These are phyloP conservation scores for Pseudopipra pipra DNA, from an alignment of 2,113 vertebrate species.

Conservation along the genomic window DNA sequence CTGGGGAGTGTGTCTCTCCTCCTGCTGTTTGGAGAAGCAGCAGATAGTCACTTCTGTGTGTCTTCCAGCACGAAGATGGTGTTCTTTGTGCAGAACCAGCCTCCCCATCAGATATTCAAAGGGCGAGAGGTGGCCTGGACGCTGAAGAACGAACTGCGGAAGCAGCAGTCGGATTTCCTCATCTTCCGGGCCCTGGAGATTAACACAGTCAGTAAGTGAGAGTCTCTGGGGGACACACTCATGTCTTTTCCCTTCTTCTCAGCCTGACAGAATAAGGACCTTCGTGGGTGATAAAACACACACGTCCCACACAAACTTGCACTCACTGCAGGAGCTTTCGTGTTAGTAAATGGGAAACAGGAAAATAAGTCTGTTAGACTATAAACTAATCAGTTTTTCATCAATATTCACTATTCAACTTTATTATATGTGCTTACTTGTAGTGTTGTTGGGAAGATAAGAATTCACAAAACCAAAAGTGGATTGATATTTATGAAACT, in stretches of 20 bases:
- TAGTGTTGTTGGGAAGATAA: neutral
- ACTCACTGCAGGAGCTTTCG: neutral
- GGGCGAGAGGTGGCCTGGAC: constrained; percentile 86
- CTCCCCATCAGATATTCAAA: constrained; percentile 87
- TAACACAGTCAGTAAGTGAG: constrained; percentile 91
- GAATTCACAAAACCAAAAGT: neutral
- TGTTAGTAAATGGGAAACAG: neutral
- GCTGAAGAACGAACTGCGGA: constrained; percentile 87
- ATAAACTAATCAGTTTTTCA: neutral
- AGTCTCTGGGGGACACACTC: neutral
- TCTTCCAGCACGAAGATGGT: constrained; percentile 90
- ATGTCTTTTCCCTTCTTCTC: neutral
- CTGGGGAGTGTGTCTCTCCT: neutral
- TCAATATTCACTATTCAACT: neutral
- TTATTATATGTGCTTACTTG: neutral
- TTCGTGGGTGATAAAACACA: neutral
- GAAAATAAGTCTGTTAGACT: neutral
- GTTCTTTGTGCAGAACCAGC: constrained; percentile 91
- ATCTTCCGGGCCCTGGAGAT: constrained; percentile 88
- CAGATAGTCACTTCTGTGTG: neutral
- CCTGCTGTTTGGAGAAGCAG: neutral
- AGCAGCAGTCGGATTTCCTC: constrained; percentile 94
- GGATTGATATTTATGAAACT: neutral
- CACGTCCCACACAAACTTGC: rapidly evolving
- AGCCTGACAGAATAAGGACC: neutral